A percentile compares a stretch with the other conserved stretches of the same genome.
phyloP scores from a whole-genome alignment of 2,113 vertebrate genomes.

The Chaetura pelagica region DNA sequence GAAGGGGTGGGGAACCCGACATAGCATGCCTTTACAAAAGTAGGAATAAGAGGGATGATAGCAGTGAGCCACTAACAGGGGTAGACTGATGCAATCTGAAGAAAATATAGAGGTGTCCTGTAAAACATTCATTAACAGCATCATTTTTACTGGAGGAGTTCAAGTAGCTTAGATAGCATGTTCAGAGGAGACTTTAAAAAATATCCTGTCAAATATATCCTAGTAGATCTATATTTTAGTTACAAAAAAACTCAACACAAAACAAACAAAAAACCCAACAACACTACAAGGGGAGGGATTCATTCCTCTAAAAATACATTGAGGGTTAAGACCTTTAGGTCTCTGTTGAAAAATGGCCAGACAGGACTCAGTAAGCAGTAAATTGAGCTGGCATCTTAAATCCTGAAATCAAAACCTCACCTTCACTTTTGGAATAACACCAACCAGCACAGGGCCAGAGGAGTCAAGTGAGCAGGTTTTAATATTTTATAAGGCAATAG shows the following conservation, averaged over 20 bases:
- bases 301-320: not conserved
- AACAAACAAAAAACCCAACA: fast-evolving
- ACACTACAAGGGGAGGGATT: fast-evolving
- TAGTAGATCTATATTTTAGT: not conserved
- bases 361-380: not conserved
- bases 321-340: not conserved
- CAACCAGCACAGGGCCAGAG: fast-evolving
- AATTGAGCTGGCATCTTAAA: not conserved
- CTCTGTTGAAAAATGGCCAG: not conserved
- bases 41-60: not conserved
- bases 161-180: not conserved
- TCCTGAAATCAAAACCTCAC: not conserved
- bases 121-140: not conserved
- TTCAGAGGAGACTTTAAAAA: not conserved
- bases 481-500: not conserved
- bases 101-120: not conserved
- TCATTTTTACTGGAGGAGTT: not conserved
- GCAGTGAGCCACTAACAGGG: not conserved
- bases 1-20: not conserved
- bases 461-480: not conserved
- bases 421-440: not conserved
- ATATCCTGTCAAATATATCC: not conserved
- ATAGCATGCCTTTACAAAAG: not conserved
- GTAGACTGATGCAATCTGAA: not conserved
- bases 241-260: fast-evolving